These are phyloP conservation scores for Drosophila seguyi DNA, from an alignment of 1,140 invertebrate species.

Conservation along the genomic window DNA sequence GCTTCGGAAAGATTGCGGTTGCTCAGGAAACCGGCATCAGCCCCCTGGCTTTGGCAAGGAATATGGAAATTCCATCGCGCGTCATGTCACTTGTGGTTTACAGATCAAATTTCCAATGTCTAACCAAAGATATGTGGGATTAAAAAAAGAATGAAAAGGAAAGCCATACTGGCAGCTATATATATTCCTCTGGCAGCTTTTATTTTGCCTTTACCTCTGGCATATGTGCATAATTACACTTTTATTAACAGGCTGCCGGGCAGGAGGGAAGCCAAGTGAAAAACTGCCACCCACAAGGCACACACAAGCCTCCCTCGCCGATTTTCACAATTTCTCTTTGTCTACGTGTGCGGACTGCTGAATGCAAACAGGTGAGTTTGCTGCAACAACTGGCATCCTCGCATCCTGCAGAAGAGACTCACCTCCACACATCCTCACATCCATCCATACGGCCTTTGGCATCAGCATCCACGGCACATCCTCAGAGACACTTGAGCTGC, in stretches of 20 bases:
- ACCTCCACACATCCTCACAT: not conserved
- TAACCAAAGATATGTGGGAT: constrained; percentile 72
- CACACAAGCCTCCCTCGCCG: not conserved
- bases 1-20: constrained; percentile 16
- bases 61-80: constrained; percentile 20
- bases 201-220: constrained; percentile 13
- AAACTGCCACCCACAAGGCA: constrained; percentile 51
- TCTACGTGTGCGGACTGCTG: constrained; percentile 67
- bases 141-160: constrained; percentile 11
- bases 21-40: not conserved
- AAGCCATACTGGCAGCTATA: not conserved
- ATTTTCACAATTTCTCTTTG: constrained; percentile 28
- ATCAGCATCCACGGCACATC: constrained; percentile 55
- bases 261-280: constrained; percentile 55
- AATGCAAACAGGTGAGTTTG: constrained; percentile 74
- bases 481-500: constrained; percentile 78
- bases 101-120: constrained; percentile 67
- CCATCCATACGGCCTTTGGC: constrained; percentile 16
- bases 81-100: constrained; percentile 56
- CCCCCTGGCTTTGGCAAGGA: not conserved
- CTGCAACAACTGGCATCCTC: constrained; percentile 32
- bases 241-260: constrained; percentile 69
- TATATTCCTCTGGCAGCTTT: constrained; percentile 2
- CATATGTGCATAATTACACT: constrained; percentile 76
- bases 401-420: constrained; percentile 3